Conservation (phyloP, 2,113 vertebrate genomes). For the Hyaena hyaena region DNA sequence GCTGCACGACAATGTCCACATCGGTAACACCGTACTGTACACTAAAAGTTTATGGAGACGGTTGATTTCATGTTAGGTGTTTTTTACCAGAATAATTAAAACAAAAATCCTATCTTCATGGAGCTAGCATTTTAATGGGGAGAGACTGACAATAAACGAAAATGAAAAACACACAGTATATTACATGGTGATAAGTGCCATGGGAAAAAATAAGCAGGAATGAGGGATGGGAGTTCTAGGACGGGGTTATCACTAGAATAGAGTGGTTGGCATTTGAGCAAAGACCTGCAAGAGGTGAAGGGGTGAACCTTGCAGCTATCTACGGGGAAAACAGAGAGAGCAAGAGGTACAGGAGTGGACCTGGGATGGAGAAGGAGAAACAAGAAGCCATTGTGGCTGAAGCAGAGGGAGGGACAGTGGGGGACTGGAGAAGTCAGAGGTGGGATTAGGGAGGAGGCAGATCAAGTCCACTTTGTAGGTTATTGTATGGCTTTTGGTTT, state of each 20-base stretch:
- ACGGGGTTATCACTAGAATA: background rate
- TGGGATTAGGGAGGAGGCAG: background rate
- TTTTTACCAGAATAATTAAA: background rate
- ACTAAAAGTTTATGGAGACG: background rate
- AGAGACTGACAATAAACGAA: background rate
- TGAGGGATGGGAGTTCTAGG: background rate
- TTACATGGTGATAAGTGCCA: background rate
- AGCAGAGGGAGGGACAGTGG: background rate
- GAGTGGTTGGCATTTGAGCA: background rate
- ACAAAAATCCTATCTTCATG: background rate
- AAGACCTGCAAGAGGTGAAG: background rate
- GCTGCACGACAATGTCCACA: accelerated
- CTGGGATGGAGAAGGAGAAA: background rate
- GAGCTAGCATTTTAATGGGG: background rate
- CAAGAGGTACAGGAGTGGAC: background rate
- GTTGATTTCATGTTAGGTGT: background rate
- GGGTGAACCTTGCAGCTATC: too few species aligned
- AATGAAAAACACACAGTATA: background rate
- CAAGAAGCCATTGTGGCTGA: background rate
- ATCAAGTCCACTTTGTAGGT: background rate
- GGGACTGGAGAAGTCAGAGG: background rate
- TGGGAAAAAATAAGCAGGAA: background rate
- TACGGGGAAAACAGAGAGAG: background rate
- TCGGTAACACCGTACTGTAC: background rate
- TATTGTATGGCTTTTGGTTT: background rate